Base-by-base conservation (phyloP, 2,888 invertebrate genomes). In the Drosophila testacea region DNA sequence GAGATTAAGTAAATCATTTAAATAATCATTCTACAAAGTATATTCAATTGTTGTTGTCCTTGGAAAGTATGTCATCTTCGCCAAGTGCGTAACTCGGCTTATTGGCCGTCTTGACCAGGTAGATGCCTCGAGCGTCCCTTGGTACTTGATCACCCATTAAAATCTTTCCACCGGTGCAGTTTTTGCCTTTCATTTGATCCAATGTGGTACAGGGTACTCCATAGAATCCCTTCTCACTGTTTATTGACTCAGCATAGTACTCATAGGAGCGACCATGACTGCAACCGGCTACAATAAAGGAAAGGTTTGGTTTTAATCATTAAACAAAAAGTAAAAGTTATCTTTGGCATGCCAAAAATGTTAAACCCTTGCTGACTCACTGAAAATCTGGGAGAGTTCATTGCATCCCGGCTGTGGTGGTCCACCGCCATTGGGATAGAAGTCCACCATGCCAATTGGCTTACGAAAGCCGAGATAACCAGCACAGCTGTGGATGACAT, bases 401-500 rank as follows among this genome's bases (percentile, higher is more conserved):
- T 93, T 92, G 86, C 96, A 96, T 0, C 96, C 96, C 0, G 96
- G 96, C 84, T 96, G 96, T 0, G 93, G 93, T 0, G 95, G 93
- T 22, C 88, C 90, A 0, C 96, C 96, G 11, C 94, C 94, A 89
- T 96, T 96, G 0, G 96, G 96, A 92, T 95, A 96, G 88, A 96
- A 96, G 91, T 96, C 96, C 0, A 91, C 95, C 86, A 96, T 94
- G 0, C 96, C 96, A 16, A 95, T 93, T 4, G 95, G 90, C 27
- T 89, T 91, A 5, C 88, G 83, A 59, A 91, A 92, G 0, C 96
- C 96, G 38, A 94, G 93, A 46, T 94, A 92, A 0, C 96, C 96
- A 0, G 94, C 94, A 79, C 95, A 95, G 0, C 95, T 95, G 85
- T 96, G 96, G 55, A 96, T 95, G 0, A 96, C 94, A 88, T 96